A percentile compares a stretch with the other conserved stretches of the same genome.
phyloP scores from a whole-genome alignment of 2,113 vertebrate species.

The Nymphicus hollandicus region DNA sequence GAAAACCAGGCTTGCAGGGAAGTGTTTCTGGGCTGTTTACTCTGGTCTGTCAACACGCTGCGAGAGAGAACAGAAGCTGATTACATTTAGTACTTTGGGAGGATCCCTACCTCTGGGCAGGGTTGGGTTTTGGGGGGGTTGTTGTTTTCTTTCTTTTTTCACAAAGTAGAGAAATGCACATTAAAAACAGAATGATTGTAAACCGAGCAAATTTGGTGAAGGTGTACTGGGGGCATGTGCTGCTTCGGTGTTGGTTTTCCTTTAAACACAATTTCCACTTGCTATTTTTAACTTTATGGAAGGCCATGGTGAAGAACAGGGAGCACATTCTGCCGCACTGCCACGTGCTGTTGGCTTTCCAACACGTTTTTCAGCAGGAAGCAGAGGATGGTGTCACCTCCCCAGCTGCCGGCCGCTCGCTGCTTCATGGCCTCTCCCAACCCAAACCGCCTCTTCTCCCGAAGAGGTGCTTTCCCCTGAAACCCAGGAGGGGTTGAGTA shows the following conservation, averaged over 20 bases:
- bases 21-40: neutral
- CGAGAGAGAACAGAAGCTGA: conserved; percentile 10
- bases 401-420: neutral
- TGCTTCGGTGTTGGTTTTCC: neutral
- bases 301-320: neutral
- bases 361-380: neutral
- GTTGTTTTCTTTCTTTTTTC: neutral
- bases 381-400: neutral
- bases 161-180: neutral
- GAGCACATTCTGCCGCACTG: neutral
- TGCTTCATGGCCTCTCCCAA: neutral
- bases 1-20: neutral
- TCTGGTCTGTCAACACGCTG: neutral
- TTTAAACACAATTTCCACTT: neutral
- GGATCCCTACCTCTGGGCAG: neutral
- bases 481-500: neutral
- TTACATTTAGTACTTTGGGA: neutral
- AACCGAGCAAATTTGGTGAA: neutral
- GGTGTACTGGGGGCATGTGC: neutral
- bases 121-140: neutral
- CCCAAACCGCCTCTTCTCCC: neutral
- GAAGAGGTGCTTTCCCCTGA: neutral
- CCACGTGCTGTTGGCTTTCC: neutral
- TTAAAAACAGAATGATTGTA: neutral
- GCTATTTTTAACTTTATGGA: conserved; percentile 41